A percentile compares a stretch with the other conserved stretches of the same genome.
Evolutionary conservation across 2,797 vertebrate genomes (phyloP).

Genomic region (Macropus fuliginosus): DNA sequence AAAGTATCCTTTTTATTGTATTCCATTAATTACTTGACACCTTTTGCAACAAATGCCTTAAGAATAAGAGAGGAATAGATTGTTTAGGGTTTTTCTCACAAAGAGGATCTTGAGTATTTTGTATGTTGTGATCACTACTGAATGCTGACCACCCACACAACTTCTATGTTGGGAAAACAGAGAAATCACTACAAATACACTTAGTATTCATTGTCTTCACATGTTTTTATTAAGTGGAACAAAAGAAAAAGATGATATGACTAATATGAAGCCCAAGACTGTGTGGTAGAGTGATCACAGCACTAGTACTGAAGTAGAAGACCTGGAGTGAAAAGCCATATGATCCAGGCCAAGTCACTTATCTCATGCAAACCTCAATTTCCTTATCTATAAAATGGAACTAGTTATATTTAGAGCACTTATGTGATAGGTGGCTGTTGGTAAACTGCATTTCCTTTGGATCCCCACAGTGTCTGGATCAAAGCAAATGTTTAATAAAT

Average conservation of each 20-base stretch:
- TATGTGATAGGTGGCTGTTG: not conserved
- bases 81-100: not conserved
- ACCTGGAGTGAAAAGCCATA: conserved; percentile 1
- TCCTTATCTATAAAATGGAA: conserved; percentile 39
- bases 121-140: not conserved
- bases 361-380: conserved; percentile 18
- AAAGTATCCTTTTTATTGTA: not conserved
- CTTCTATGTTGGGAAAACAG: not conserved
- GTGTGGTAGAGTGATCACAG: not conserved
- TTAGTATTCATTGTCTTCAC: conserved; percentile 8
- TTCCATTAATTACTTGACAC: not conserved
- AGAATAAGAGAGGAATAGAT: not conserved
- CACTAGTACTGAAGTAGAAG: not conserved
- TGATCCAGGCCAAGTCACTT: conserved; percentile 1
- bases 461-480: not conserved
- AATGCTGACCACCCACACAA: not conserved
- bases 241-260: not conserved
- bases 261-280: not conserved
- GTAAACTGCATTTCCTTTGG: not conserved
- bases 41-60: not conserved
- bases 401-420: not conserved
- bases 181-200: not conserved
- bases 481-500: not conserved
- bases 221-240: not conserved
- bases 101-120: not conserved